Base-by-base conservation (phyloP, 2,113 vertebrate genomes). In the Nycticryphes semicollaris region DNA sequence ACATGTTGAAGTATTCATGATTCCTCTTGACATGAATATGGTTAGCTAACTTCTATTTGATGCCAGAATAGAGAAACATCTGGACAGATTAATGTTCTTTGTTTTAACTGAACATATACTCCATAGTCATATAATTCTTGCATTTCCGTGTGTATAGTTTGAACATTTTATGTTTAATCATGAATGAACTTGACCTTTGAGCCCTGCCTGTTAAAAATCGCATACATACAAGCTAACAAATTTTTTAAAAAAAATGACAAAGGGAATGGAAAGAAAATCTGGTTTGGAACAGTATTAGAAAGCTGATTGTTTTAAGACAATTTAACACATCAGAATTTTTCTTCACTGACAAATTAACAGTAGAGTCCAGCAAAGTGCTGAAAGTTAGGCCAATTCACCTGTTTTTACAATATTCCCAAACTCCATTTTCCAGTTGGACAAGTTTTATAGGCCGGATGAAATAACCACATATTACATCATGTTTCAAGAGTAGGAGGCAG, bases 391-490 rank as follows among this genome's bases (percentile, higher is more conserved):
- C 14, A 70, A 54, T 77, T 85, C 59, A 70, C 50, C 62, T 57
- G 35, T 54, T 95, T 87, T 45, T 57, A 77, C 57, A 91, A n/a
- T 64, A 87, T 41, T 16, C 10, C 54, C 69, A 92, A 76, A 92
- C 39, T 94, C 62, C 27, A 50, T 84, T 96, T 96, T 96, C 83
- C 68, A 79, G 87, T 93, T 92, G 7, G n/a, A 84, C 76, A 93
- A 68, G 89, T 93, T 91, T 93, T 94, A 87, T 28, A 94, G 41
- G 39, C 45, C 90, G 87, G 50, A 95, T 64, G 7, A 94, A 96
- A 93, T 79, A 95, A 56, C 30, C 57, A 22, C 53, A 47, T 73
- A 89, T 93, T 90, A 89, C 75, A 96, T 50, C 25, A 50, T 63
- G 84, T 91, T 96, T 86, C 45, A 82, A 59, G 51, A 88, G 84